Conservation (phyloP, 2,797 vertebrate genomes). For the Glyptemys insculpta region DNA sequence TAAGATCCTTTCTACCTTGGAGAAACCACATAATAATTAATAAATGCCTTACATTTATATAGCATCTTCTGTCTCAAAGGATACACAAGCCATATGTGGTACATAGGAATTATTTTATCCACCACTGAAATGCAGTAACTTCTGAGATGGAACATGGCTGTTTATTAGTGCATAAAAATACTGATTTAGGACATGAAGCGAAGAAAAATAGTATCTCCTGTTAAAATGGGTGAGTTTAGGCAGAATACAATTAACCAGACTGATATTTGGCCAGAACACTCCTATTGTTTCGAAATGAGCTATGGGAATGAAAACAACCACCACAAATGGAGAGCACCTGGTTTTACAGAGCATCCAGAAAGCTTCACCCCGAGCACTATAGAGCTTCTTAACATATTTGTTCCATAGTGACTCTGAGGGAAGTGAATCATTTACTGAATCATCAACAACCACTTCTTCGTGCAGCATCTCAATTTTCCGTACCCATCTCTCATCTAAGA, state of each 20-base stretch:
- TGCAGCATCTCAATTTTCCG: background rate
- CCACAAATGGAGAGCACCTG: background rate
- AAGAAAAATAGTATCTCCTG: background rate
- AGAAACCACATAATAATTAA: background rate
- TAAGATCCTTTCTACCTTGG: background rate
- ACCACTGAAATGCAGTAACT: background rate
- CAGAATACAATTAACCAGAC: background rate
- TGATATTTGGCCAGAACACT: background rate
- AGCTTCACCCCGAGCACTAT: background rate
- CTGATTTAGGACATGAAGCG: background rate
- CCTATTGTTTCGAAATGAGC: background rate
- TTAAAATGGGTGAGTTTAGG: background rate
- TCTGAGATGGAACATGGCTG: background rate
- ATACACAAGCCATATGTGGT: background rate
- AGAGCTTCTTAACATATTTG: background rate
- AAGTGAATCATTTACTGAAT: background rate
- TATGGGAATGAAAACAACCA: background rate
- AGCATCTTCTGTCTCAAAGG: background rate
- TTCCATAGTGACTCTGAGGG: background rate
- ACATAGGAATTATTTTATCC: background rate
- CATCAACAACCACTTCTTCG: background rate
- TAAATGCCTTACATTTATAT: background rate
- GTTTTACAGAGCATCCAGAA: background rate
- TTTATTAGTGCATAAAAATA: background rate
- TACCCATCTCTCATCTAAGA: background rate